Evolutionary conservation across 2,888 invertebrate genomes (phyloP), one percentile per base, ranked within the genome.

Genomic region (Ashinkailepas kermadecensis): DNA sequence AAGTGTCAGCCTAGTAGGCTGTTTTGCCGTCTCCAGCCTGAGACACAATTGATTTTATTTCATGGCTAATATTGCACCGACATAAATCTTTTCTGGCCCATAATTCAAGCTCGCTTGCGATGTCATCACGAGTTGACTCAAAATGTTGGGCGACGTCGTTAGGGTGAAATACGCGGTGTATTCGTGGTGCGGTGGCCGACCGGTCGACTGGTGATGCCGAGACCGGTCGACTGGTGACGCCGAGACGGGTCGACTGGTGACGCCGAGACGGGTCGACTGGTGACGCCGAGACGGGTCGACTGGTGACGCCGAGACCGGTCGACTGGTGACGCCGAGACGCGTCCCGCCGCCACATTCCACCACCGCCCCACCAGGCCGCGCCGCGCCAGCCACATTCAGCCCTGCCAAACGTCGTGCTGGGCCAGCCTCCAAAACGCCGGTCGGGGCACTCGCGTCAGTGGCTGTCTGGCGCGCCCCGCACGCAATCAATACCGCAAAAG

Each of bases 121-220:
- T 56, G 74, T 56, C 74, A 74, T 18, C 74, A 21, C 56, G 74
- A 10, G 13, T 23, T 18, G 56, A 56, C 74, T 54, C 74, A 39
- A 56, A 74, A 74, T 74, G 74, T 74, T 74, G 23, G 56, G 74
- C 74, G 56, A 56, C 74, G 23, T 56, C 74, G 74, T 74, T 74
- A 56, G 74, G 23, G 23, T 74, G 74, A 74, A n/a, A 74, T 74
- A 74, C 54, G 74, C 56, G 7, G 54, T 54, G 15, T 15, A 15
- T 13, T 18, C 54, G 54, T 18, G 70, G 25, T 54, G 59, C 7
- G 59, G 12, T 59, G 59, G 59, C 39, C 39, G 39, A 39, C 39
- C 39, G 2, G 39, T 39, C 39, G 25, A 21, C 54, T 21, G 54
- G 21, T 11, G 54, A 12, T 21, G 54, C 74, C 21, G 74, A 15